Percentiles rank a stretch among this genome's conserved stretches.
Evolutionary conservation across 1,140 invertebrate genomes (phyloP).

Genomic region (Dinoponera quadriceps): DNA sequence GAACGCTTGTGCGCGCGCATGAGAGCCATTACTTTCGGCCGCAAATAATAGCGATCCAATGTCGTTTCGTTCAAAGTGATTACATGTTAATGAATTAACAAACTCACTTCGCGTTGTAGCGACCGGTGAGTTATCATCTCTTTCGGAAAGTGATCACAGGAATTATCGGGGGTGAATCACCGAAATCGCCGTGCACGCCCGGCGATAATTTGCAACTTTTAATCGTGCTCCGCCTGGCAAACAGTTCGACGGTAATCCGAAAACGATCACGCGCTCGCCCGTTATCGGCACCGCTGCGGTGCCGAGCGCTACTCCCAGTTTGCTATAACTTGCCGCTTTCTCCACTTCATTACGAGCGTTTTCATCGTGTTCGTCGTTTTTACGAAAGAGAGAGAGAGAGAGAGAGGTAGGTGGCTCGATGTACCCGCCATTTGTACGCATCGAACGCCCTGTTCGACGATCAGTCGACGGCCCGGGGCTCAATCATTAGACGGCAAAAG

Average conservation of each 20-base stretch:
- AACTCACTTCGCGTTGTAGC: constrained; percentile 18
- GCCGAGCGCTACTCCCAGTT: neutral
- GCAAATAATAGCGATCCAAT: neutral
- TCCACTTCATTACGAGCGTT: constrained; percentile 28
- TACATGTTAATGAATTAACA: constrained; percentile 37
- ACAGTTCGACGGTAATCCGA: constrained; percentile 4
- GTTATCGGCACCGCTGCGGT: neutral
- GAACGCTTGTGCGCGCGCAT: neutral
- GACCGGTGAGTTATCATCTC: constrained; percentile 6
- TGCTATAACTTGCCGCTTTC: constrained; percentile 9
- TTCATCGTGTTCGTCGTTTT: constrained; percentile 22
- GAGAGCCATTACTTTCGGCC: constrained; percentile 5
- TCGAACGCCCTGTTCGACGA: constrained; percentile 14
- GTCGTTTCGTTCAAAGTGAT: neutral
- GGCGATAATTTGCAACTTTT: constrained; percentile 45
- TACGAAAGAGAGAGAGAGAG: neutral
- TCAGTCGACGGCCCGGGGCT: constrained; percentile 12
- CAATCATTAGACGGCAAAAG: constrained; percentile 41
- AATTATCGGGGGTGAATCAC: constrained; percentile 39
- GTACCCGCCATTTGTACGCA: constrained; percentile 23
- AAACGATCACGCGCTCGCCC: constrained; percentile 5
- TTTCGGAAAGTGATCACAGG: constrained; percentile 15
- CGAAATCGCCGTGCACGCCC: neutral
- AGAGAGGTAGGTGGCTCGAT: neutral
- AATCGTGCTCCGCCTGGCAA: neutral